These are phyloP conservation scores for Malaclemys terrapin DNA, from an alignment of 2,113 vertebrate species.

Conservation along the genomic window DNA sequence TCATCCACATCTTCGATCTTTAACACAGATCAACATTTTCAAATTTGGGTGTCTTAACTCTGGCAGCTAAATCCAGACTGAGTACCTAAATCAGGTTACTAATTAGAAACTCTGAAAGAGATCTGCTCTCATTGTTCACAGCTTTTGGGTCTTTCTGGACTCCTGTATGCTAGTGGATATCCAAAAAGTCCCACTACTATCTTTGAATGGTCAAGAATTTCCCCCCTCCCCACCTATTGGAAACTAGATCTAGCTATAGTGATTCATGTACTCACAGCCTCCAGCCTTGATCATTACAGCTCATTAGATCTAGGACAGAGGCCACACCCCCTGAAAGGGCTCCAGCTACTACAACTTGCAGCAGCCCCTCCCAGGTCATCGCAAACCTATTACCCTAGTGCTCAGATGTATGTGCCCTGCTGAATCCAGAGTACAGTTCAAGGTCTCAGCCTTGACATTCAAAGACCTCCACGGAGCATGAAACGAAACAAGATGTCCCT, in stretches of 20 bases:
- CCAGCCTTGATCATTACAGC: background rate
- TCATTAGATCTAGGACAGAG: background rate
- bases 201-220: background rate
- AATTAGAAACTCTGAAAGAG: background rate
- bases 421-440: background rate
- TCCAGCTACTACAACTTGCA: background rate
- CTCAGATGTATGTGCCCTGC: background rate
- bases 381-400: background rate
- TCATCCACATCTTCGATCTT: background rate
- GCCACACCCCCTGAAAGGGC: background rate
- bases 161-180: background rate
- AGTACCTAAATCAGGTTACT: background rate
- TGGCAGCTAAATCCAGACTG: background rate
- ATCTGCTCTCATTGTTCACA: background rate
- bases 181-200: background rate
- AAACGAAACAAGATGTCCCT: background rate
- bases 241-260: background rate
- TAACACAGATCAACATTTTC: background rate
- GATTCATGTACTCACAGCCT: background rate
- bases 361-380: background rate
- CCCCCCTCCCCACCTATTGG: too few relatives aligned
- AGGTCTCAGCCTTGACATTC: background rate
- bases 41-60: background rate
- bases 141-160: background rate
- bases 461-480: background rate